Conservation (phyloP, 2,888 invertebrate genomes). For the Ectemnius continuus region DNA sequence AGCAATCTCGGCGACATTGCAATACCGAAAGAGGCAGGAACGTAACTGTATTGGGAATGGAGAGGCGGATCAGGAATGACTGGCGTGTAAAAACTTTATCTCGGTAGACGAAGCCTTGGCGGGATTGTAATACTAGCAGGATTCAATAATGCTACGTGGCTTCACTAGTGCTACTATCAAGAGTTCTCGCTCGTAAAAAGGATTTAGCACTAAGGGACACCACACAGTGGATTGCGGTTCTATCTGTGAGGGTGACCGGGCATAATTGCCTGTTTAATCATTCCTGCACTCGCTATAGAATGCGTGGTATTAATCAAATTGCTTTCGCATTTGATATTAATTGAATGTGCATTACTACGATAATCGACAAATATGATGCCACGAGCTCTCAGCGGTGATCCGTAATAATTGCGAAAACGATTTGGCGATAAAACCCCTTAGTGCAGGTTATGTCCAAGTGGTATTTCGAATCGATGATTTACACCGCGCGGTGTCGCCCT, state of each 20-base stretch:
- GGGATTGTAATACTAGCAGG: neutral
- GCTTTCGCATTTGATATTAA: slow-evolving; percentile 32
- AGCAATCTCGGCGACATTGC: slow-evolving; percentile 4
- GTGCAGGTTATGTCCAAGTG: neutral
- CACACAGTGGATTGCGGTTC: no score
- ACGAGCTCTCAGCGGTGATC: neutral
- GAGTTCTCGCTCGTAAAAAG: no score
- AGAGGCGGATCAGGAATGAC: slow-evolving; percentile 4
- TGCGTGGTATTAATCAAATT: slow-evolving; percentile 26
- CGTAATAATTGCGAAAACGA: slow-evolving; percentile 6
- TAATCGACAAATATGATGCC: slow-evolving; percentile 10
- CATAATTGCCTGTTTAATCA: slow-evolving; percentile 16
- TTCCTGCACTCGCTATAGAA: neutral
- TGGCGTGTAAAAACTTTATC: slow-evolving; percentile 17
- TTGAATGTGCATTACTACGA: slow-evolving; percentile 24
- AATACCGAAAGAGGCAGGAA: neutral
- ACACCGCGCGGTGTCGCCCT: neutral
- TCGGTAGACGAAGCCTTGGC: slow-evolving; percentile 31
- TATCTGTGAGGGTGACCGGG: neutral
- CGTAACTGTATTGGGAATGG: slow-evolving; percentile 9
- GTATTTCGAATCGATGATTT: no score
- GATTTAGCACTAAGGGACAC: no score
- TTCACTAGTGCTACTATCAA: no score
- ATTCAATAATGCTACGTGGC: no score
- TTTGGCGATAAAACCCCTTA: neutral